Evolutionary conservation across 2,888 invertebrate genomes (phyloP).

Genomic region (Exocentrus adspersus): DNA sequence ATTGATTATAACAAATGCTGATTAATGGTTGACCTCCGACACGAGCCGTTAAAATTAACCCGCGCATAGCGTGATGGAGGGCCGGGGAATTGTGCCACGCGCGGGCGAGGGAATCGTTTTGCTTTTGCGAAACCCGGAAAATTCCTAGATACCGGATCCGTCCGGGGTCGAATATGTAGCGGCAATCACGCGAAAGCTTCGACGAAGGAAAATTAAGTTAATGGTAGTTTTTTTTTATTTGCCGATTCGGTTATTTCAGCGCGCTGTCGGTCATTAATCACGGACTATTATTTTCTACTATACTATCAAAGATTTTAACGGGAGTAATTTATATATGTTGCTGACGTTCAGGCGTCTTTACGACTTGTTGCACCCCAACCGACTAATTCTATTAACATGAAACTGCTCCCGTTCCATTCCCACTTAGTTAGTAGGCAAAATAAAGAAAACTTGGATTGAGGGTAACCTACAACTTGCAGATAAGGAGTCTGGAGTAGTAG

Average conservation of each 20-base stretch:
- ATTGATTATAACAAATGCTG: constrained; percentile 1
- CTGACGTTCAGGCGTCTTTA: no score
- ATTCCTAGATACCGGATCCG: not conserved
- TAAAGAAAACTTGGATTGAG: no score
- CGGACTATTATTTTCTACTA: no score
- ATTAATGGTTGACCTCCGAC: constrained; percentile 1
- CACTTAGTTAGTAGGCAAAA: no score
- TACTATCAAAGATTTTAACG: no score
- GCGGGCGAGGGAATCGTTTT: not conserved
- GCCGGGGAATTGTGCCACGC: not conserved
- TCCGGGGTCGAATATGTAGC: not conserved
- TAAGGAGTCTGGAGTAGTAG: no score
- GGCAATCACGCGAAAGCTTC: not conserved
- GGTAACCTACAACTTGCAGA: no score
- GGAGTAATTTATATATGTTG: no score
- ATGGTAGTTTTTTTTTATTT: not conserved
- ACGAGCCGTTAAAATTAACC: not conserved
- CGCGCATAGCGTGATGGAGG: not conserved
- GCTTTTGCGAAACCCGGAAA: not conserved
- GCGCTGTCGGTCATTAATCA: not conserved
- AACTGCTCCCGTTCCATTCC: no score
- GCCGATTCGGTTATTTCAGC: not conserved
- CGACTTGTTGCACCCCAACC: no score
- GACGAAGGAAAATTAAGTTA: not conserved
- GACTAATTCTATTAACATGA: no score